Conservation (phyloP, 2,888 invertebrate genomes). For the Zeuzera pyrina region DNA sequence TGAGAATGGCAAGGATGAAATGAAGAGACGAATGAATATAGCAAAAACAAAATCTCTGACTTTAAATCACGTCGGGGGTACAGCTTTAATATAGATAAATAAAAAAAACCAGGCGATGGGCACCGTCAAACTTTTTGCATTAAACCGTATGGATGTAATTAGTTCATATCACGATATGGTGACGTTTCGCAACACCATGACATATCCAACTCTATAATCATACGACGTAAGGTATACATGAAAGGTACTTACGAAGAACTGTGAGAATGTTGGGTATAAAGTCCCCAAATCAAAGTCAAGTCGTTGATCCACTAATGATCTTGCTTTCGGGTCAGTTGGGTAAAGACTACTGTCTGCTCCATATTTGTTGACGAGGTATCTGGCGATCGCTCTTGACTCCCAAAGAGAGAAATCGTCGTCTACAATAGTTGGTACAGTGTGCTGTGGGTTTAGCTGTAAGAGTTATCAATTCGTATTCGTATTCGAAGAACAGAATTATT, state of each 20-base stretch:
- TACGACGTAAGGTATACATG: neutral
- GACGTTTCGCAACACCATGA: too few species aligned
- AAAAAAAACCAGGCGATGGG: too few species aligned
- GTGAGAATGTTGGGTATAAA: constrained; percentile 76
- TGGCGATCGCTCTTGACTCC: constrained; percentile 86
- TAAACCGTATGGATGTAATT: too few species aligned
- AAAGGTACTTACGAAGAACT: constrained; percentile 75
- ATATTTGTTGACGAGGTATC: constrained; percentile 84
- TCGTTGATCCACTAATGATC: constrained; percentile 82
- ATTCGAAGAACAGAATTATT: neutral
- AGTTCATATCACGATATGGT: too few species aligned
- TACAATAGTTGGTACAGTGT: constrained; percentile 84
- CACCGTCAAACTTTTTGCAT: too few species aligned
- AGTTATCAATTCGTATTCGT: neutral
- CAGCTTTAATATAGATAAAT: too few species aligned
- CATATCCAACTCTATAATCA: neutral
- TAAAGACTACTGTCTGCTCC: constrained; percentile 79
- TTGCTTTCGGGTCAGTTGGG: constrained; percentile 79
- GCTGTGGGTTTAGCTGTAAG: constrained; percentile 83
- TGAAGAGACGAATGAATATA: too few species aligned
- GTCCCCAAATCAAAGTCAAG: constrained; percentile 84
- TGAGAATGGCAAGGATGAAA: too few species aligned
- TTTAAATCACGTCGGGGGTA: too few species aligned
- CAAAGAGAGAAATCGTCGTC: constrained; percentile 86
- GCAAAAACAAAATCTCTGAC: too few species aligned